A percentile compares a stretch with the other conserved stretches of the same genome.
Evolutionary conservation across 2,113 vertebrate genomes (phyloP).

Genomic region (Heterotilapia buettikoferi): DNA sequence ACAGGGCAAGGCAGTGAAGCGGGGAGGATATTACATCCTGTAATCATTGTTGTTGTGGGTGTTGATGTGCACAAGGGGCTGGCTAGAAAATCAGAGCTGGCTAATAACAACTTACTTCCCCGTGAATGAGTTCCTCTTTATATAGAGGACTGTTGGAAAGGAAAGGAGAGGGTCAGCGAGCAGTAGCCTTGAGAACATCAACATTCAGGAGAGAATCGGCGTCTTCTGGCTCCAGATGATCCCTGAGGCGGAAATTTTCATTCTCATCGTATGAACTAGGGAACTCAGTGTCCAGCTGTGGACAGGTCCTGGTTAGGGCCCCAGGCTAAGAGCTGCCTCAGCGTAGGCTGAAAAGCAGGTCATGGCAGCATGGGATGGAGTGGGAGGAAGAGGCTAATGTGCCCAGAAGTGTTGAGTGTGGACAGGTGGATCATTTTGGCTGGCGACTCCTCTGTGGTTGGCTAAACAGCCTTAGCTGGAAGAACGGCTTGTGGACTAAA

Average conservation of each 20-base stretch:
- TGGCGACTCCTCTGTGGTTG: not conserved
- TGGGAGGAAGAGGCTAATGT: constrained; percentile 11
- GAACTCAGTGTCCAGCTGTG: not conserved
- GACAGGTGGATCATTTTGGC: constrained; percentile 20
- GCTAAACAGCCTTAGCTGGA: not conserved
- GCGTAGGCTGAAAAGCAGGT: constrained; percentile 14
- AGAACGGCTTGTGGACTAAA: not conserved
- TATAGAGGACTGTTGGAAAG: constrained; percentile 19
- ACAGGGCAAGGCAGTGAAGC: constrained; percentile 31
- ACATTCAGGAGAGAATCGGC: not conserved
- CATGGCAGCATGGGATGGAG: constrained; percentile 21
- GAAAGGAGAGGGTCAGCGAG: not conserved
- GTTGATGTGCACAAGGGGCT: constrained; percentile 27
- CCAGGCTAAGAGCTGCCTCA: constrained; percentile 17
- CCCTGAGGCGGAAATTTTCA: not conserved
- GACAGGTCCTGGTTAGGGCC: constrained; percentile 20
- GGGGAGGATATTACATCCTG: constrained; percentile 64
- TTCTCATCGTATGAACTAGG: not conserved
- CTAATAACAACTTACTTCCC: constrained; percentile 37
- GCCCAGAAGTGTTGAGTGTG: not conserved
- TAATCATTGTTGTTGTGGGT: constrained; percentile 65
- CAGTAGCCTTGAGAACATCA: not conserved
- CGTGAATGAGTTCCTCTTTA: constrained; percentile 43
- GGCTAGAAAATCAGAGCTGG: constrained; percentile 21
- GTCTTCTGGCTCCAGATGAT: not conserved